Conservation (phyloP, 2,113 vertebrate genomes). For the Pao palembangensis region DNA sequence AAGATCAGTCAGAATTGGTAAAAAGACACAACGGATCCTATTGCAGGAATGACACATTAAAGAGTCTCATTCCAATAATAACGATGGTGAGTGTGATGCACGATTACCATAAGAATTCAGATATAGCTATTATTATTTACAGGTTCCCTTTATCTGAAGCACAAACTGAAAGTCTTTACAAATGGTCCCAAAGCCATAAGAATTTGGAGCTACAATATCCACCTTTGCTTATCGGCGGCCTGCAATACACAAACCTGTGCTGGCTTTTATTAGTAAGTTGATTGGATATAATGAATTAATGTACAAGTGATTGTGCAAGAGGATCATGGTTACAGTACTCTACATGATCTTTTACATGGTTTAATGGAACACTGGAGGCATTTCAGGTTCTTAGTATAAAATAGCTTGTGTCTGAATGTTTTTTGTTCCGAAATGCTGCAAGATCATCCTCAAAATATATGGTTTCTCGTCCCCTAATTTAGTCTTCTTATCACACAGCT, state of each 20-base stretch:
- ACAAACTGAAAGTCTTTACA: slow-evolving; percentile 39
- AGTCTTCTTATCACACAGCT: slow-evolving; percentile 37
- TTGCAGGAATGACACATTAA: slow-evolving; percentile 36
- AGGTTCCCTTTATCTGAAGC: slow-evolving; percentile 61
- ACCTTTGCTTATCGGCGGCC: slow-evolving; percentile 28
- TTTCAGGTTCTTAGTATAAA: slow-evolving; percentile 34
- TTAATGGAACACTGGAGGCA: slow-evolving; percentile 31
- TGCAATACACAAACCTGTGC: slow-evolving; percentile 41
- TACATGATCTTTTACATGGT: slow-evolving; percentile 30
- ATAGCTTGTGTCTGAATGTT: slow-evolving; percentile 21
- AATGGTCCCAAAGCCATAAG: slow-evolving; percentile 59
- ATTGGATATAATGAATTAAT: slow-evolving; percentile 42
- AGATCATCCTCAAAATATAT: slow-evolving; percentile 26
- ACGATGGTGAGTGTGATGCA: slow-evolving; percentile 49
- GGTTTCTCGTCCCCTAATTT: slow-evolving; percentile 5
- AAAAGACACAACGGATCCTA: slow-evolving; percentile 31
- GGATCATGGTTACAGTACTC: slow-evolving; percentile 16
- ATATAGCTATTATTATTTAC: slow-evolving; percentile 56
- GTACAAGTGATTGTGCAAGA: slow-evolving; percentile 35
- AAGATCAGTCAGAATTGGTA: slow-evolving; percentile 30
- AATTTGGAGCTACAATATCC: slow-evolving; percentile 26
- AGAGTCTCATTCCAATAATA: slow-evolving; percentile 33
- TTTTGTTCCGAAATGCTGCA: slow-evolving; percentile 26
- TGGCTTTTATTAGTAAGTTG: slow-evolving; percentile 42
- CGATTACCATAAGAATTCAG: slow-evolving; percentile 42